Base-by-base conservation (phyloP, 1,140 invertebrate genomes). In the Hyposmocoma kahamanoa region DNA sequence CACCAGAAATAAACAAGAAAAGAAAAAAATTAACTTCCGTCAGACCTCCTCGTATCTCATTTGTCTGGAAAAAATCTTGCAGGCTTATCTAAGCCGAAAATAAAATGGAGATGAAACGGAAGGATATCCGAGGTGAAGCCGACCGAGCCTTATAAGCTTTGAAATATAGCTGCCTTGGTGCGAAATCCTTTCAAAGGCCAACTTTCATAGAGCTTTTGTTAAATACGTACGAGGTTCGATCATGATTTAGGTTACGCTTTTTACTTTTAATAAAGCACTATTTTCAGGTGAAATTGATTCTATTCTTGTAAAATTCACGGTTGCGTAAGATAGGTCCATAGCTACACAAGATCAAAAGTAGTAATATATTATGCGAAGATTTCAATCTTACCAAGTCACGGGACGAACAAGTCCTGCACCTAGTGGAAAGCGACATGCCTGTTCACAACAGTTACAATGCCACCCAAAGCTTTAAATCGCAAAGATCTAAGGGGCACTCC, bases 41-140 rank as follows among this genome's bases (percentile, higher is more conserved):
- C 13, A 22, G 20, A 55, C 50, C 30, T 32, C 55, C 36, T 30
- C 43, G 39, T 59, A 52, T 60, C 56, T 59, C 56, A 62, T 68
- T 68, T 68, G 54, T 68, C 52, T 60, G 39, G 43, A 59, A 62
- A 62, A 63, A 64, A 58, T 57, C 59, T 66, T 60, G 41, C 44
- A 56, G 47, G 58, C 56, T 64, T 62, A 66, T 62, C 58, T 62
- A 57, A 60, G 60, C 56, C 49, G 47, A 62, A 68, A 66, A 65
- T 66, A 68, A 72, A 72, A 72, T 68, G 62, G 57, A 68, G 68
- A 72, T 72, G 60, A 67, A 68, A 64, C 59, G 62, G 39, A 66
- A 63, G 56, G 62, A 68, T 69, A 61, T 60, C 50, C 42, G 47
- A 57, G 57, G 61, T 64, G 54, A 50, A 51, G 48, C 52, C 50